Evolutionary conservation across 2,797 vertebrate species (phyloP).

Genomic region (Sebastes trivittatus): DNA sequence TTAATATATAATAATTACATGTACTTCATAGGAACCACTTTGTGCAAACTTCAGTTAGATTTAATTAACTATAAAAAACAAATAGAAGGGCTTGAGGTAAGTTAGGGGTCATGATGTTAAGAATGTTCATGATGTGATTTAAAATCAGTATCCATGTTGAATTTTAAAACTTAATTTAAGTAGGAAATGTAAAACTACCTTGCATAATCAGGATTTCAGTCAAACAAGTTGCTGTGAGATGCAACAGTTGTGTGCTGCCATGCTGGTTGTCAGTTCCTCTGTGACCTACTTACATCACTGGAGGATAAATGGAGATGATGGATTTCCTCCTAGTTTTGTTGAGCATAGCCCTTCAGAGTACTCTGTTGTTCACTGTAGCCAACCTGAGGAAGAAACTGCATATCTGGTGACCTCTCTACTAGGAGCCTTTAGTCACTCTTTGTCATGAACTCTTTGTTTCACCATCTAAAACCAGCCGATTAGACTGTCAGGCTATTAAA

Average conservation of each 20-base stretch:
- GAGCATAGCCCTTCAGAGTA: not conserved
- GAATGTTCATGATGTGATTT: not conserved
- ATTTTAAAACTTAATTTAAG: not conserved
- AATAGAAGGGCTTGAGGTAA: not conserved
- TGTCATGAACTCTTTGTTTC: not conserved
- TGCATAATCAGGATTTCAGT: not conserved
- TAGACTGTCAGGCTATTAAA: too few relatives aligned
- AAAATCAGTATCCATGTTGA: not conserved
- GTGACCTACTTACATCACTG: conserved; percentile 12
- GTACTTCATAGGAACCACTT: too few relatives aligned
- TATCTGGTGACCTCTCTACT: not conserved
- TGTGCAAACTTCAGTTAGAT: not conserved
- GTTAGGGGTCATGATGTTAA: not conserved
- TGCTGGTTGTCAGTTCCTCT: not conserved
- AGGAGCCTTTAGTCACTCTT: not conserved
- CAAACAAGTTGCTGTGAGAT: conserved; percentile 6
- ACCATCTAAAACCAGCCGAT: too few relatives aligned
- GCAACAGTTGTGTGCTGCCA: conserved; percentile 25
- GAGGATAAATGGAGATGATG: not conserved
- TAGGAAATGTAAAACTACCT: not conserved
- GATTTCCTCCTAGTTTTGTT: not conserved
- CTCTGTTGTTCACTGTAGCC: not conserved
- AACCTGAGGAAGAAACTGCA: not conserved
- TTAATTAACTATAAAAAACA: not conserved
- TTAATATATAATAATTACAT: not conserved